These are phyloP conservation scores for Aricia artaxerxes DNA, from an alignment of 2,888 invertebrate species.

Conservation along the genomic window DNA sequence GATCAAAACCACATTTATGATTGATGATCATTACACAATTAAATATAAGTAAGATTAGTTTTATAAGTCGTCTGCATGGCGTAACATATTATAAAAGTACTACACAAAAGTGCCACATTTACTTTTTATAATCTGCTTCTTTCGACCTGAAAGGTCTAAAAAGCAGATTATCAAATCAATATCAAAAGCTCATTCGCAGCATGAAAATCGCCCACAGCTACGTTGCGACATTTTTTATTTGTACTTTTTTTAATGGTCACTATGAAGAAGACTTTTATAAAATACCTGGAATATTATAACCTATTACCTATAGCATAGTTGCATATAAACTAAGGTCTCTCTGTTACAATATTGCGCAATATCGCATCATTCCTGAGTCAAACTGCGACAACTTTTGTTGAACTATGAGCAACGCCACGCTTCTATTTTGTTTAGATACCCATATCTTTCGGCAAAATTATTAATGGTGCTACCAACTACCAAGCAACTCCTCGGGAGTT, in stretches of 20 bases:
- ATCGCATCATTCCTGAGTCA: neutral
- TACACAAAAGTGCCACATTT: neutral
- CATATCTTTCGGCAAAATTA: no score
- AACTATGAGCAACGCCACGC: no score
- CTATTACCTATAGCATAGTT: neutral
- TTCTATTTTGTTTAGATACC: no score
- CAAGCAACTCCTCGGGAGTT: no score
- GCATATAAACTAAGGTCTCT: constrained; percentile 1
- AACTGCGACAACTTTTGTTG: neutral
- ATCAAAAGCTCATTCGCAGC: neutral
- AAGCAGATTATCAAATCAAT: no score
- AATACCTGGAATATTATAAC: neutral
- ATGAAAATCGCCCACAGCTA: neutral
- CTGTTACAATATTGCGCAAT: neutral
- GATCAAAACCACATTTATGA: neutral
- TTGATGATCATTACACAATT: neutral
- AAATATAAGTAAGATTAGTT: constrained; percentile 3
- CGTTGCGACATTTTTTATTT: neutral
- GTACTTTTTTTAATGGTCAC: neutral
- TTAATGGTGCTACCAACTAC: no score
- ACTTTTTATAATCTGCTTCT: neutral
- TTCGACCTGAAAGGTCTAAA: neutral
- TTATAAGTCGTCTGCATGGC: neutral
- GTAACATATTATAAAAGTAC: neutral
- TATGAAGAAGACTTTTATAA: neutral